phyloP scores from a whole-genome alignment of 2,113 vertebrate genomes.

The Apteryx owenii region DNA sequence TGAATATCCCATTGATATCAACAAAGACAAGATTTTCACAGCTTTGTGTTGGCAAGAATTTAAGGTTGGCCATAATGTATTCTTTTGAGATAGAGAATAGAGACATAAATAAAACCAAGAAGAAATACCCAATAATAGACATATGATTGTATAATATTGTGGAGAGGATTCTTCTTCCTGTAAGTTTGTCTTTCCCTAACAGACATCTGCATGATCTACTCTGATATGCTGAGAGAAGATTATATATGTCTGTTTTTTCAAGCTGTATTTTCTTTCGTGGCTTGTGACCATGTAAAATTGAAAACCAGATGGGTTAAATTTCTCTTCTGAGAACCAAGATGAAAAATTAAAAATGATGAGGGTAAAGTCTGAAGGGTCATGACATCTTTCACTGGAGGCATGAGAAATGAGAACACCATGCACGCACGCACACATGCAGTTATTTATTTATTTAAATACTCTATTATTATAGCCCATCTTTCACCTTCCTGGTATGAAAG shows the following conservation, averaged over 20 bases:
- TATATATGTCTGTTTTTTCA: background rate
- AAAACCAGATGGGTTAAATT: slow-evolving; percentile 50
- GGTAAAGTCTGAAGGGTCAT: slow-evolving; percentile 19
- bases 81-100: background rate
- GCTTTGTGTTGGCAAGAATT: background rate
- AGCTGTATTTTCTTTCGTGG: slow-evolving; percentile 34
- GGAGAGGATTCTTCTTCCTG: background rate
- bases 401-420: background rate
- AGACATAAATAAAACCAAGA: background rate
- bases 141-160: background rate
- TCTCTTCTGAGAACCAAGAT: background rate
- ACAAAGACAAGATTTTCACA: background rate
- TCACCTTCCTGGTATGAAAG: background rate
- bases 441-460: background rate
- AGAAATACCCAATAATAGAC: background rate
- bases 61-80: background rate
- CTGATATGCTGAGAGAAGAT: background rate
- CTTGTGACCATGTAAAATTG: slow-evolving; percentile 17
- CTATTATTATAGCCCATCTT: background rate
- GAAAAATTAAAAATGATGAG: slow-evolving; percentile 29
- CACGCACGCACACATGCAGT: background rate
- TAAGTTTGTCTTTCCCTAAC: background rate
- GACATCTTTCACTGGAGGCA: slow-evolving; percentile 24
- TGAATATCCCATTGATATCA: background rate
- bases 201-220: background rate